Conservation (phyloP, 2,797 vertebrate species). For the Microctenopoma lineatum region DNA sequence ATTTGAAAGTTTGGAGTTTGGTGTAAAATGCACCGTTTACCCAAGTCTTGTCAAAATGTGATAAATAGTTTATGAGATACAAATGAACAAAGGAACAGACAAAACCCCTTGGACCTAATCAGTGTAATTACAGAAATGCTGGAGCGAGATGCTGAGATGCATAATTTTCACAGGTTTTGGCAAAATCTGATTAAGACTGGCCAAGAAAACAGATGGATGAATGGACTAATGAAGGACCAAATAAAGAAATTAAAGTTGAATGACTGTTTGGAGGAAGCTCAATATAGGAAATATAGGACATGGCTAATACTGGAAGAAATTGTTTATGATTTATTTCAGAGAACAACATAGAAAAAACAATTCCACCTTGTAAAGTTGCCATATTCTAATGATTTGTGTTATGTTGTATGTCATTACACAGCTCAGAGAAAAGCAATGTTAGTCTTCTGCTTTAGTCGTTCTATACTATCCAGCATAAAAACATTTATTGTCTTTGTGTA, state of each 20-base stretch:
- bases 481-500: too few relatives aligned
- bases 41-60: conserved; percentile 50
- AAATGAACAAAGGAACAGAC: conserved; percentile 69
- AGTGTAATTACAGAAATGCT: conserved; percentile 72
- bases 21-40: conserved; percentile 24
- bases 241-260: conserved; percentile 56
- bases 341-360: not conserved
- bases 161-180: conserved; percentile 74
- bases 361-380: not conserved
- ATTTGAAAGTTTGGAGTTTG: not conserved
- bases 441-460: not conserved
- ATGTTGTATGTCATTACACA: not conserved
- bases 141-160: conserved; percentile 66
- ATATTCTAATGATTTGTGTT: not conserved
- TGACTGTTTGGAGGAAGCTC: conserved; percentile 31
- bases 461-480: too few relatives aligned
- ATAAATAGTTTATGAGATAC: conserved; percentile 67
- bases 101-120: conserved; percentile 72
- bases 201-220: conserved; percentile 72
- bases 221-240: conserved; percentile 65
- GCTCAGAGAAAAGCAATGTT: not conserved
- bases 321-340: not conserved
- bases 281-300: conserved; percentile 24
- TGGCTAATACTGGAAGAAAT: not conserved
- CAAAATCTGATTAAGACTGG: conserved; percentile 52